Evolutionary conservation across 2,888 invertebrate genomes (phyloP).

Genomic region (Lagria hirta): DNA sequence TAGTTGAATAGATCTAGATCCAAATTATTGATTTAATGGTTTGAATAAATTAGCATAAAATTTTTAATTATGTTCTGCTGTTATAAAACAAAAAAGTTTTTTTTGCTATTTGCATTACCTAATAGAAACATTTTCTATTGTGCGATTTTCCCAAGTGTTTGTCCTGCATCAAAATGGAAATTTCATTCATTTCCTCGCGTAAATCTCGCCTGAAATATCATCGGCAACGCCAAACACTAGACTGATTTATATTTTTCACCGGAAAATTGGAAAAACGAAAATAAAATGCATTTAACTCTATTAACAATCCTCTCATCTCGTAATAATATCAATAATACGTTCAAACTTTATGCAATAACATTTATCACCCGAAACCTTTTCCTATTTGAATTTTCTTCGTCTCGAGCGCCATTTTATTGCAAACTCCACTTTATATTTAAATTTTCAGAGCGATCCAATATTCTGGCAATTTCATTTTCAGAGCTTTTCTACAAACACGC

Average conservation of each 20-base stretch:
- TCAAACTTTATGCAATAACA: too few species aligned
- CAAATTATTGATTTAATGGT: too few species aligned
- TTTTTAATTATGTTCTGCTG: too few species aligned
- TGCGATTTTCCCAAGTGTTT: conserved; percentile 44
- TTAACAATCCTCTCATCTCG: too few species aligned
- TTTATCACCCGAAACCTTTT: too few species aligned
- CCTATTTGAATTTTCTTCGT: too few species aligned
- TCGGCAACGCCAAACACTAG: conserved; percentile 20
- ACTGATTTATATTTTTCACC: conserved; percentile 36
- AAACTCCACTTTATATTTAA: conserved; percentile 55
- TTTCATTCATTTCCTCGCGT: conserved; percentile 45
- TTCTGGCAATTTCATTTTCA: conserved; percentile 54
- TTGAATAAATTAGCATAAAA: too few species aligned
- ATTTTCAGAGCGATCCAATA: conserved; percentile 53
- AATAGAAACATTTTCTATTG: conserved; percentile 36
- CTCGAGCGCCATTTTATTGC: conserved; percentile 46
- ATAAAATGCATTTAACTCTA: too few species aligned
- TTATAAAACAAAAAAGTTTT: too few species aligned
- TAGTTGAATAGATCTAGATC: too few species aligned
- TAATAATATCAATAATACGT: too few species aligned
- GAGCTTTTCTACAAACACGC: conserved; percentile 35
- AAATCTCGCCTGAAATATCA: conserved; percentile 42
- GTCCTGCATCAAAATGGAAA: conserved; percentile 46
- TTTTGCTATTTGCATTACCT: too few species aligned
- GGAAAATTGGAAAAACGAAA: conserved; percentile 17